phyloP scores from a whole-genome alignment of 2,888 invertebrate genomes.

The Strigamia transsilvanica region DNA sequence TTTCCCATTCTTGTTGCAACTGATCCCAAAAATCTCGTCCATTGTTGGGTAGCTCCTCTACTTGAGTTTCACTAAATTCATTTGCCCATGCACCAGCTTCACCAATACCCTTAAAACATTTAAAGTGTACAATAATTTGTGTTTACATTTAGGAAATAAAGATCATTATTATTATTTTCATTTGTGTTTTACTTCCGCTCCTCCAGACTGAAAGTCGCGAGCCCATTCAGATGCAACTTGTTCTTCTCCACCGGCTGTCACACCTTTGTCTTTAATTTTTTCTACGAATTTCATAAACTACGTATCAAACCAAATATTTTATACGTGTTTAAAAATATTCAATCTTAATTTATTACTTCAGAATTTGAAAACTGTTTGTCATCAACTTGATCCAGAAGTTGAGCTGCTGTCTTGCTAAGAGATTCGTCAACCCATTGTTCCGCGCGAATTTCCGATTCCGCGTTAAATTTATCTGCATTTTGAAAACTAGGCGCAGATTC shows the following conservation, averaged over 20 bases:
- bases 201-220: slow-evolving; percentile 57
- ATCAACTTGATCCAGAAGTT: slow-evolving; percentile 64
- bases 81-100: slow-evolving; percentile 59
- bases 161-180: slow-evolving; percentile 49
- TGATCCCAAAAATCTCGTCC: slow-evolving; percentile 65
- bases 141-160: neutral
- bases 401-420: slow-evolving; percentile 69
- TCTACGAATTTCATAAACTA: slow-evolving; percentile 47
- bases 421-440: slow-evolving; percentile 67
- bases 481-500: neutral
- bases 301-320: neutral
- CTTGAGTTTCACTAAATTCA: slow-evolving; percentile 62
- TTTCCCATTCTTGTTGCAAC: slow-evolving; percentile 65
- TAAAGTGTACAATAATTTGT: neutral
- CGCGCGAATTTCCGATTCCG: neutral
- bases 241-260: slow-evolving; percentile 55
- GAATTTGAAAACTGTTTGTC: slow-evolving; percentile 78
- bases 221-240: slow-evolving; percentile 56
- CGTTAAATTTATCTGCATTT: neutral
- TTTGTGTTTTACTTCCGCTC: slow-evolving; percentile 53
- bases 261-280: slow-evolving; percentile 52
- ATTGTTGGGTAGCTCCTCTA: slow-evolving; percentile 67
- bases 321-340: neutral
- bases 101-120: slow-evolving; percentile 6
- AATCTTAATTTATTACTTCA: slow-evolving; percentile 64